Percentiles rank a stretch among this genome's conserved stretches.
Evolutionary conservation across 2,797 vertebrate genomes (phyloP).

Genomic region (Cynopterus sphinx): DNA sequence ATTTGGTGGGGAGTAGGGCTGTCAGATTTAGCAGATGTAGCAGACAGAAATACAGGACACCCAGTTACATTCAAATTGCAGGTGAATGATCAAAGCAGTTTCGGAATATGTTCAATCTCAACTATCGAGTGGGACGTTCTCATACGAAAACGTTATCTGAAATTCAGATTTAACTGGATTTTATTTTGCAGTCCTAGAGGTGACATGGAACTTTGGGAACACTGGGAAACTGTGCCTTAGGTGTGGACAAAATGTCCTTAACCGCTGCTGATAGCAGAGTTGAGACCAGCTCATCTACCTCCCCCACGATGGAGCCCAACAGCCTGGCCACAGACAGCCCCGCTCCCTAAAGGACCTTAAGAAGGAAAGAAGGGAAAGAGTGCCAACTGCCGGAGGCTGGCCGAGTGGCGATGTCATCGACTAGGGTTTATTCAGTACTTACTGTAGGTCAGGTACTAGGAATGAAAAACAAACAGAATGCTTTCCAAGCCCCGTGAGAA

Average conservation of each 20-base stretch:
- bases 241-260: neutral
- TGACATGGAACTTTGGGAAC: neutral
- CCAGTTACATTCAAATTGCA: neutral
- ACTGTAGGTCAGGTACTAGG: neutral
- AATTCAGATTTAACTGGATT: conserved; percentile 2
- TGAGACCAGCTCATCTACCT: neutral
- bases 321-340: neutral
- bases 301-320: neutral
- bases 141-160: neutral
- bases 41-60: neutral
- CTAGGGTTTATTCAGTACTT: neutral
- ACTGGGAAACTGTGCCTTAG: neutral
- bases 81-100: neutral
- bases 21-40: neutral
- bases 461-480: neutral
- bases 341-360: no score
- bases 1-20: neutral
- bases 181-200: neutral
- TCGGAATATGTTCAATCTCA: neutral
- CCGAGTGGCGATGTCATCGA: neutral
- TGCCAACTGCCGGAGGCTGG: no score
- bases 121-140: neutral
- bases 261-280: neutral
- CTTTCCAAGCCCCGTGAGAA: neutral
- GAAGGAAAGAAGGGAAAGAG: neutral